Conservation (phyloP, 2,888 invertebrate species). For the Hyposoter dolosus region DNA sequence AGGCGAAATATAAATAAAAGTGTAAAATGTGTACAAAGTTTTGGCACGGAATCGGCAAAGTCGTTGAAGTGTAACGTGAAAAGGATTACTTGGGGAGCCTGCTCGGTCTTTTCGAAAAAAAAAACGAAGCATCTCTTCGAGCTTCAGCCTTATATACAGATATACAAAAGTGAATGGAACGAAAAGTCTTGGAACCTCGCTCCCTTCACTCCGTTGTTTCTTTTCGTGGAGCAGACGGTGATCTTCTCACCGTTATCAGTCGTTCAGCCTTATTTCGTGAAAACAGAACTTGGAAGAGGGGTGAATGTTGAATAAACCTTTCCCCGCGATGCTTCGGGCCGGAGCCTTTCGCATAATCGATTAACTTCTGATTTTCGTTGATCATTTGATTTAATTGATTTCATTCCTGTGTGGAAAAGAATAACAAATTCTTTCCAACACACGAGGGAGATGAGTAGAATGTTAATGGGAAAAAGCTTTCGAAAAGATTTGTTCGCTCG, state of each 20-base stretch:
- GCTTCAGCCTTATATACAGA: background rate
- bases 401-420: background rate
- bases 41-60: slow-evolving; percentile 16
- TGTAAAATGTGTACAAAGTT: slow-evolving; percentile 30
- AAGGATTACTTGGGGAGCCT: slow-evolving; percentile 51
- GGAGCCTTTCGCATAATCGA: background rate
- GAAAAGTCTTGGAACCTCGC: slow-evolving; percentile 30
- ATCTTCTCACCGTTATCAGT: slow-evolving; percentile 73
- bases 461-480: background rate
- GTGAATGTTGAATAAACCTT: background rate
- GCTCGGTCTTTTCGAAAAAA: slow-evolving; percentile 39
- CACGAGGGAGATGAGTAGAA: background rate
- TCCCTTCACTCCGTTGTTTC: slow-evolving; percentile 49
- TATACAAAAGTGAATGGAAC: slow-evolving; percentile 13
- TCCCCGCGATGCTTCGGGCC: background rate
- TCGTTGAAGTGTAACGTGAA: slow-evolving; percentile 55
- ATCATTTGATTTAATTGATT: slow-evolving; percentile 5
- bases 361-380: background rate
- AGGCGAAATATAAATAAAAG: slow-evolving; percentile 1
- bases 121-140: slow-evolving; percentile 1
- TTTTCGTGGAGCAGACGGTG: slow-evolving; percentile 66
- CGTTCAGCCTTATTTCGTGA: slow-evolving; percentile 46
- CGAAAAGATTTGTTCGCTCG: background rate
- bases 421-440: background rate
- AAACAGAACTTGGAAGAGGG: slow-evolving; percentile 39